A percentile compares a stretch with the other conserved stretches of the same genome.
These are phyloP conservation scores for Saturnia pavonia DNA, from an alignment of 2,888 invertebrate species.

Conservation along the genomic window DNA sequence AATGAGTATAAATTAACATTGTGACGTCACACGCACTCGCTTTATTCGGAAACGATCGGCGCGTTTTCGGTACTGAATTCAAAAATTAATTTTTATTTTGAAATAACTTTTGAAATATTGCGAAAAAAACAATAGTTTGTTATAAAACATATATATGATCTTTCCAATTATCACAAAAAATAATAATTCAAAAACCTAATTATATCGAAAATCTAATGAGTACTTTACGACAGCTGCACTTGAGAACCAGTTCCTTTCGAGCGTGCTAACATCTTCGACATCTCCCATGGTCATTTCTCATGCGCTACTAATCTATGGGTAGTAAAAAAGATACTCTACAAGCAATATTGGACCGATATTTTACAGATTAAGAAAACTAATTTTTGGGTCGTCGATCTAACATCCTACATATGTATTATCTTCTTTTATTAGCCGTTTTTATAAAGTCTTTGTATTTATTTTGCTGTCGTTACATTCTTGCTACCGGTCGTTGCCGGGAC, in stretches of 20 bases:
- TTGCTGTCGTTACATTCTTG: slow-evolving; percentile 13
- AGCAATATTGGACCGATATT: not conserved
- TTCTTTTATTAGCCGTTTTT: not conserved
- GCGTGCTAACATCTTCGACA: not conserved
- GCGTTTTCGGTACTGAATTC: too few species aligned
- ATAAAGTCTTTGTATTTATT: not conserved
- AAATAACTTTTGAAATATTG: too few species aligned
- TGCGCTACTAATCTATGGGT: not conserved
- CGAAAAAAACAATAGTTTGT: too few species aligned
- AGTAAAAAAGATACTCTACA: not conserved
- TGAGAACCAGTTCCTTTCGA: not conserved
- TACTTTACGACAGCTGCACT: not conserved
- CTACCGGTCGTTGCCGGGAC: slow-evolving; percentile 16
- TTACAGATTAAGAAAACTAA: not conserved
- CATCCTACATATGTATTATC: not conserved
- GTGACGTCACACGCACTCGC: too few species aligned
- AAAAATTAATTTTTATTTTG: too few species aligned
- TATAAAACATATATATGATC: too few species aligned
- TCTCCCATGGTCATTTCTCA: not conserved
- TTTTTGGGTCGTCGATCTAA: not conserved
- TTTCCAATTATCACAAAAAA: too few species aligned
- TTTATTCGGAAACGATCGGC: too few species aligned
- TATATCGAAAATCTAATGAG: not conserved
- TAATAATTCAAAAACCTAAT: too few species aligned
- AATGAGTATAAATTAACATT: too few species aligned